These are phyloP conservation scores for Leptosomus discolor DNA, from an alignment of 2,113 vertebrate species.

Conservation along the genomic window DNA sequence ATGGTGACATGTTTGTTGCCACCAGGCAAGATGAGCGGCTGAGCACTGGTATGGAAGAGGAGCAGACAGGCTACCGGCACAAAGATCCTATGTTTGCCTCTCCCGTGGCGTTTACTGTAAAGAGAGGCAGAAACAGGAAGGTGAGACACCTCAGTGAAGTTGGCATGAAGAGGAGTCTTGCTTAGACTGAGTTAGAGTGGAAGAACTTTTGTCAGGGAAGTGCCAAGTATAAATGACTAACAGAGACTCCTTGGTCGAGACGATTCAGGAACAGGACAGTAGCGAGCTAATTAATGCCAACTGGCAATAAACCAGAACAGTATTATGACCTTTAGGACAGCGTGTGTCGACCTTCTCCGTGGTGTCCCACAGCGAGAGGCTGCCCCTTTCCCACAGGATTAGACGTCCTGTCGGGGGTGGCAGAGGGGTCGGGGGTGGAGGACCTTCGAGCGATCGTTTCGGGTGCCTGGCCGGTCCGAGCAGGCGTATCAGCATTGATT, in stretches of 20 bases:
- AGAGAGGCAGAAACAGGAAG: not conserved
- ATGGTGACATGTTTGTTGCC: not conserved
- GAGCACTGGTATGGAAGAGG: not conserved
- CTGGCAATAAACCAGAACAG: not conserved
- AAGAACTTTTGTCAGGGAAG: not conserved
- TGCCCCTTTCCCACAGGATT: not conserved
- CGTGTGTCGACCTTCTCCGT: not conserved
- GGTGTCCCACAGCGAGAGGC: not conserved
- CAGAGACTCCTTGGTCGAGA: not conserved
- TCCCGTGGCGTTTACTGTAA: not conserved
- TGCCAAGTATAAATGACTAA: not conserved
- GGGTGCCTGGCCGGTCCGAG: not conserved
- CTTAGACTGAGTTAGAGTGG: not conserved
- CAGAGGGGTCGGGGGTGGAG: not conserved
- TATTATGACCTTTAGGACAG: not conserved
- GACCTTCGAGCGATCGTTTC: not conserved
- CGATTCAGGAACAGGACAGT: constrained; percentile 1
- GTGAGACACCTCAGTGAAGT: not conserved
- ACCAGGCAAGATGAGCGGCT: not conserved
- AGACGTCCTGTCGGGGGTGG: not conserved
- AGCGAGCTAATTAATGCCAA: not conserved
- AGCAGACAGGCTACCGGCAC: not conserved
- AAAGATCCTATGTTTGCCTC: not conserved
- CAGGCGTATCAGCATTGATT: not conserved
- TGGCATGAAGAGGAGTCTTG: not conserved